Evolutionary conservation across 1,140 invertebrate species (phyloP).

Genomic region (Psilanteris sp.): DNA sequence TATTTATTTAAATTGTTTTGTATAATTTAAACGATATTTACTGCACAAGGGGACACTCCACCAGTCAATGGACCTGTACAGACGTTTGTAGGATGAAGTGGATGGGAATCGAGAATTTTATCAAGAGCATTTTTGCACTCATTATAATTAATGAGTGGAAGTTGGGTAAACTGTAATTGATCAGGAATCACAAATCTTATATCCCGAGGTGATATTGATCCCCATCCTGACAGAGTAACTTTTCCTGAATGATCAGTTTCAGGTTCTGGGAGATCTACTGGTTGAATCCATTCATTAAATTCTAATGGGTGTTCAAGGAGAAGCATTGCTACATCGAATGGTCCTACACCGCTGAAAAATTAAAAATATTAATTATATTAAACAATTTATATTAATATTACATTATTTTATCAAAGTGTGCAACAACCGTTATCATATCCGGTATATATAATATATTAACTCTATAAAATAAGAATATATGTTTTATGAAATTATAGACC

Average conservation of each 20-base stretch:
- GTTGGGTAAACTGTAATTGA: slow-evolving; percentile 63
- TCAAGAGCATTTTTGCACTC: slow-evolving; percentile 65
- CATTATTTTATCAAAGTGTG: too few relatives aligned
- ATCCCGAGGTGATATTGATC: slow-evolving; percentile 64
- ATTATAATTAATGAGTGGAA: slow-evolving; percentile 64
- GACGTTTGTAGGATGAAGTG: slow-evolving; percentile 78
- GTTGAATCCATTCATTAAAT: slow-evolving; percentile 80
- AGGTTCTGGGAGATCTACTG: slow-evolving; percentile 78
- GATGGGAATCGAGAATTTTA: slow-evolving; percentile 10
- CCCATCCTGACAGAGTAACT: slow-evolving; percentile 79
- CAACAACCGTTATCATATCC: too few relatives aligned
- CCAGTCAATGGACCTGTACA: slow-evolving; percentile 83
- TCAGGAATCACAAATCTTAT: slow-evolving; percentile 32
- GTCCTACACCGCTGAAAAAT: slow-evolving; percentile 71
- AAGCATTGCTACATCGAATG: slow-evolving; percentile 85
- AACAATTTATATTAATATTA: too few relatives aligned
- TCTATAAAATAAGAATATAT: slow-evolving; percentile 71
- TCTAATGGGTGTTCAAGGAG: slow-evolving; percentile 79
- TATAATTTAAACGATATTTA: slow-evolving; percentile 59
- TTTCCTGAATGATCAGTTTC: slow-evolving; percentile 73
- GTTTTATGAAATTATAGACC: too few relatives aligned
- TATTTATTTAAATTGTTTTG: too few relatives aligned
- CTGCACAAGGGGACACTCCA: slow-evolving; percentile 82
- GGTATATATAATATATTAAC: slow-evolving; percentile 61
- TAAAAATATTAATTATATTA: too few relatives aligned